Evolutionary conservation across 2,113 vertebrate species (phyloP).

Genomic region (Istiophorus platypterus): DNA sequence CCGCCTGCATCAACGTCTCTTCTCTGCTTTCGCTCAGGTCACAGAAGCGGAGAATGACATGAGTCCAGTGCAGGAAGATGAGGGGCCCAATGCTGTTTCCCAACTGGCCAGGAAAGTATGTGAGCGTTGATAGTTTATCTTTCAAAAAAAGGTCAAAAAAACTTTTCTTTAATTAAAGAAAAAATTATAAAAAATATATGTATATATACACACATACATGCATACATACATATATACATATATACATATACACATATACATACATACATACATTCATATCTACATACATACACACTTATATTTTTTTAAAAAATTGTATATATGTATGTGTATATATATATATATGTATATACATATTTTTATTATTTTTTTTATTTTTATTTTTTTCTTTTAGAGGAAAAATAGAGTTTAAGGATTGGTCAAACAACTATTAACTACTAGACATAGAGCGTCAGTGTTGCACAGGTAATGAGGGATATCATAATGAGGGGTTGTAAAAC

Average conservation of each 20-base stretch:
- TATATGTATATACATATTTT: too few species aligned
- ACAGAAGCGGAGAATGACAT: conserved; percentile 74
- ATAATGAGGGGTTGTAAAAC: not conserved
- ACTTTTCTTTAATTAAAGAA: too few species aligned
- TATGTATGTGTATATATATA: too few species aligned
- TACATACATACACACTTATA: too few species aligned
- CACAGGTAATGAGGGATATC: not conserved
- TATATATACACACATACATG: too few species aligned
- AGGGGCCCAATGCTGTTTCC: conserved; percentile 79
- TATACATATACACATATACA: too few species aligned
- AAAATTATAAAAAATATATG: too few species aligned
- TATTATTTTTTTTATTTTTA: too few species aligned
- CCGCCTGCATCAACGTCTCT: not conserved
- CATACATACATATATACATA: too few species aligned
- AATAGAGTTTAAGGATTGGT: not conserved
- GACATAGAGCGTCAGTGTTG: not conserved
- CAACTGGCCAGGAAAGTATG: conserved; percentile 84
- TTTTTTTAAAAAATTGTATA: too few species aligned
- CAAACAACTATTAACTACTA: not conserved
- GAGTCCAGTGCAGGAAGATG: conserved; percentile 80
- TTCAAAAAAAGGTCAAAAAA: too few species aligned
- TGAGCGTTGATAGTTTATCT: not conserved
- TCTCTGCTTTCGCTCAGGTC: conserved; percentile 73
- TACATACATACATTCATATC: too few species aligned
- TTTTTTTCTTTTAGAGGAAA: not conserved